These are phyloP conservation scores for Danionella dracula DNA, from an alignment of 2,797 vertebrate species.

Conservation along the genomic window DNA sequence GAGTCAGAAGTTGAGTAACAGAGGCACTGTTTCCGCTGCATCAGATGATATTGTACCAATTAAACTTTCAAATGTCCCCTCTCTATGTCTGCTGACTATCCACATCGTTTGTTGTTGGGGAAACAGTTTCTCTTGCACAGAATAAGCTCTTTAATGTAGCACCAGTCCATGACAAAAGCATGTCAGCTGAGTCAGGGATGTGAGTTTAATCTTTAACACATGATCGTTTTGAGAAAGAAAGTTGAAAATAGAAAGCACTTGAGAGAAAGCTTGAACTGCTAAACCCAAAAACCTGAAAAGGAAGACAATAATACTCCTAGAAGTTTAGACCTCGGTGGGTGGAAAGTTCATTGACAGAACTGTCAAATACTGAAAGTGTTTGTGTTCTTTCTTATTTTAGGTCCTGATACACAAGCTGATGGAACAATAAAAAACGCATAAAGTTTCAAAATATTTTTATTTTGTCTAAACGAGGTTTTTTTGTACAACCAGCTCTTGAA, in stretches of 20 bases:
- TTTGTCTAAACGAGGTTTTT: too few species aligned
- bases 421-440: too few species aligned
- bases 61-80: too few species aligned
- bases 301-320: not conserved
- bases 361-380: not conserved
- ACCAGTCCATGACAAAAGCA: not conserved
- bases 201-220: conserved; percentile 13
- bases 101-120: too few species aligned
- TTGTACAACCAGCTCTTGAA: too few species aligned
- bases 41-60: too few species aligned
- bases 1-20: not conserved
- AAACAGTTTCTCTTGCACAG: not conserved
- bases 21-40: too few species aligned
- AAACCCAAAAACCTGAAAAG: not conserved
- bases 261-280: not conserved
- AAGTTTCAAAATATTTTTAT: too few species aligned
- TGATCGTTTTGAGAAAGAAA: not conserved
- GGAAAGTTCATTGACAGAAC: not conserved
- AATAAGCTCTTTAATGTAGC: not conserved
- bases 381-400: too few species aligned
- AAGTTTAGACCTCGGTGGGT: not conserved
- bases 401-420: too few species aligned
- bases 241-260: not conserved
- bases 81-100: too few species aligned
- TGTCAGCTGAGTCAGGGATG: not conserved